Base-by-base conservation (phyloP, 2,113 vertebrate genomes). In the Myotis lucifugus region DNA sequence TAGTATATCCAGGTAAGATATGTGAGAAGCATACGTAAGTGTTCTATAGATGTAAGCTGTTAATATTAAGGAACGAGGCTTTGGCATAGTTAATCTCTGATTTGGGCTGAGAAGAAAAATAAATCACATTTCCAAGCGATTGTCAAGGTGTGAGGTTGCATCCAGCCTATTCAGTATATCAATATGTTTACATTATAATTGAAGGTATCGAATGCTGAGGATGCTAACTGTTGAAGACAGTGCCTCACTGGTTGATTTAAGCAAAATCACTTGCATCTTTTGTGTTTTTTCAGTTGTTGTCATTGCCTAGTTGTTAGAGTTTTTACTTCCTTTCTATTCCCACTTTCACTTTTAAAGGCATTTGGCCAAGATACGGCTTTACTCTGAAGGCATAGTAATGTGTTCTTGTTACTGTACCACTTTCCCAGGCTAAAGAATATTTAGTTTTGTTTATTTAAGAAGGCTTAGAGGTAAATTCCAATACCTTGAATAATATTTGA, bases 401-500 rank as follows among this genome's bases (percentile, higher is more conserved):
- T 69, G 69, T 96, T 8, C n/a, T 72, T 87, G 8, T 46, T 90
- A 77, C 56, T 95, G 1, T 61, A 73, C 3, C 10, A 83, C 9
- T 94, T 96, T 85, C 34, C 54, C 59, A 90, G 32, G 54, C 5
- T 50, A 88, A 93, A 77, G 6, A n/a, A 85, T 91, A 73, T 19
- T 70, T 61, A 42, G 4, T 59, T 64, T 93, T 73, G 5, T 12
- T 32, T 34, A 61, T 67, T 19, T 11, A 34, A 90, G 50, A 85
- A 70, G 86, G 40, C 64, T 88, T 96, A 17, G n/a, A 96, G 37
- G 29, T 91, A 86, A 81, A 21, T 27, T 93, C 42, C 92, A 42
- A 59, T 89, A 93, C 37, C 6, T 74, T 93, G 15, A 67, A 86
- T 88, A 96, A 88, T 93, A 96, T 89, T 95, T 95, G 46, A 10